Evolutionary conservation across 2,888 invertebrate genomes (phyloP), one percentile per base, ranked within the genome.

Genomic region (Nephrotoma flavescens): DNA sequence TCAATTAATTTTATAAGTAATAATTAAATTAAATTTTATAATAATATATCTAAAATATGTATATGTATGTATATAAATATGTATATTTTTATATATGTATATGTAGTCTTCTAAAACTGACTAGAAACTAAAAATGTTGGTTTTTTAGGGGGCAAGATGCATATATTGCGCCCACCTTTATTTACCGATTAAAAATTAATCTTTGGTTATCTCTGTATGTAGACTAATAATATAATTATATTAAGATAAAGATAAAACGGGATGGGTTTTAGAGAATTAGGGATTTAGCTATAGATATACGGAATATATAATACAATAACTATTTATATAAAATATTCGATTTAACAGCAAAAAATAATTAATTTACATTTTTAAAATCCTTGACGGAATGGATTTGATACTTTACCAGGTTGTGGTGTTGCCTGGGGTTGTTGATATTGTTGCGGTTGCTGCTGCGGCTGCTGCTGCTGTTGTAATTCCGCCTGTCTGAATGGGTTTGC

Each of bases 321-420:
- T 71, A 71, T 52, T 84, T 42, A 84, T 12, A 84, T 84, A 84
- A 84, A 84, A 84, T 42, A 42, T 84, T 84, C 84, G 42, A 84
- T 84, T 42, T 84, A 84, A 84, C 42, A n/a, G 84, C 42, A 84
- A 84, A 85, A 86, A 9, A 45, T 41, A 45, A 31, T 86, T 44
- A 91, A 91, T 91, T 92, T 91, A 87, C 71, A 86, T 19, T 41
- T 84, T 42, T 85, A 94, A 92, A 96, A 95, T 91, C 96, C 96
- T 94, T 96, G 96, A 91, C 96, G 94, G 93, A 96, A 96, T 88
- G 96, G 96, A 92, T 96, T 96, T 89, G 95, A 94, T 89, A 94
- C 93, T 88, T 91, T 90, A 87, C 88, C 90, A 41, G 86, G 86
- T 87, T 88, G 88, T 87, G 44, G 92, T 12, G 88, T 89, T 87